Evolutionary conservation across 2,888 invertebrate species (phyloP).

Genomic region (Embidobia sp.): DNA sequence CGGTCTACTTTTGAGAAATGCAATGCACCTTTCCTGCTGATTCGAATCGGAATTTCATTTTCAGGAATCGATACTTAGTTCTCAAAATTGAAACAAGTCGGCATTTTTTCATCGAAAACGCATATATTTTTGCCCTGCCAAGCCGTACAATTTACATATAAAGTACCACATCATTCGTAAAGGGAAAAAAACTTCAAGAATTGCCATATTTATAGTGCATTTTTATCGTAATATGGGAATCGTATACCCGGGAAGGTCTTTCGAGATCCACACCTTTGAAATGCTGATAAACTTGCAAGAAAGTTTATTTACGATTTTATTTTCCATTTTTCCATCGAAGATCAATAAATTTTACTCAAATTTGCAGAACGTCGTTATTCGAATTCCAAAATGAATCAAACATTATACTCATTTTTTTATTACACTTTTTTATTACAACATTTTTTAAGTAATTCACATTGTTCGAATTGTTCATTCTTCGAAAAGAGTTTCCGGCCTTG

Average conservation of each 20-base stretch:
- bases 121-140: background rate
- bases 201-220: conserved; percentile 3
- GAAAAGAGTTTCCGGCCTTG: background rate
- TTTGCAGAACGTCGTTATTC: too few species aligned
- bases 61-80: background rate
- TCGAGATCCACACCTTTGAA: background rate
- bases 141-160: conserved; percentile 14
- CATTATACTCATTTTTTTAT: too few species aligned
- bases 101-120: background rate
- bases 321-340: too few species aligned
- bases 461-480: background rate
- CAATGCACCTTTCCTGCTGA: too few species aligned
- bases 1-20: background rate
- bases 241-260: background rate
- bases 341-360: too few species aligned
- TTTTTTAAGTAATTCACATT: too few species aligned
- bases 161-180: conserved; percentile 7
- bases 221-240: conserved; percentile 4
- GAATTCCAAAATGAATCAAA: too few species aligned
- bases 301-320: too few species aligned
- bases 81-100: conserved; percentile 1
- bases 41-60: background rate
- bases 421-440: too few species aligned
- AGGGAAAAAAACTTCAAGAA: conserved; percentile 13
- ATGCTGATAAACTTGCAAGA: too few species aligned